Evolutionary conservation across 2,888 invertebrate genomes (phyloP), one percentile per base, ranked within the genome.

Genomic region (Hypomecis punctinalis): DNA sequence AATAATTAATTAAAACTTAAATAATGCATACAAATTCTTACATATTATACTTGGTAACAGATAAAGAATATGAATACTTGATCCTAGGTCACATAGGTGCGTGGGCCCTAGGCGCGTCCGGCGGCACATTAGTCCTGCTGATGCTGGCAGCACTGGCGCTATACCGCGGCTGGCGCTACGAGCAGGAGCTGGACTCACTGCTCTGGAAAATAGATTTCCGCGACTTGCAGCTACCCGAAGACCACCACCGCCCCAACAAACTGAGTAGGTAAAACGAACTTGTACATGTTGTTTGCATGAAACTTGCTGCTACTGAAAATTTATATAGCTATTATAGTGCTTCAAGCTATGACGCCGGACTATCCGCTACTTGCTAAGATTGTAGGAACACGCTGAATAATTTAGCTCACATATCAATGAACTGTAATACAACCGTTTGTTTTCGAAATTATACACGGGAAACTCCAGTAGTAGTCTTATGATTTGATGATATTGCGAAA

Each of bases 181-280:
- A 98, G 82, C 98, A 98, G 80, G 98, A 98, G 80, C 93, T 98
- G 71, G 98, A 98, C 83, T 98, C 97, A 61, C 90, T 98, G 45
- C 94, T 98, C 45, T 98, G 98, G 98, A 98, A 98, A 91, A 96
- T 98, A 63, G 98, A 98, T 90, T 98, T 96, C 89, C 95, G 96
- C 68, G 98, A 98, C 77, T 96, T 98, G 53, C 96, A 97, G 80
- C 94, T 97, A 46, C 91, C 93, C 5, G 92, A 91, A n/a, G 91
- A 91, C 48, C 90, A 90, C 56, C 89, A 89, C 72, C 85, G 84
- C 79, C 79, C 83, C 86, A 89, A 87, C 90, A 92, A 93, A 91
- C 85, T 93, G 91, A 93, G 93, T 93, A 93, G 93, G 93, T 92
- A 93, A 91, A 91, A 88, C 82, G 76, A 89, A 85, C 79, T 88